Evolutionary conservation across 1,140 invertebrate genomes (phyloP).

Genomic region (Diplogasteroides magnus): DNA sequence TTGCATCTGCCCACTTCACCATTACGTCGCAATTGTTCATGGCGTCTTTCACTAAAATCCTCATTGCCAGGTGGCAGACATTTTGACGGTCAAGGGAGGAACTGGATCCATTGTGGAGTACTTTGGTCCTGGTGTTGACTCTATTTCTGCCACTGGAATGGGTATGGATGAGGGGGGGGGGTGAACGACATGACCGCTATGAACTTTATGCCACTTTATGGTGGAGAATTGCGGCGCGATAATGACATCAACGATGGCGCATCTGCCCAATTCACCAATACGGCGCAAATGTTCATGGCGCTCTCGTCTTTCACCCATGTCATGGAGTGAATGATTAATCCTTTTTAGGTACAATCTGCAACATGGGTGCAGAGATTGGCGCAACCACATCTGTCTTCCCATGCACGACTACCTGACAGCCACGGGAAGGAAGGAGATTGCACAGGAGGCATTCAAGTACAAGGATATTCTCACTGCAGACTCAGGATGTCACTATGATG

Average conservation of each 20-base stretch:
- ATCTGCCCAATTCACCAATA: no score
- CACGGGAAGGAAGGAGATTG: slow-evolving; percentile 73
- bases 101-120: slow-evolving; percentile 99
- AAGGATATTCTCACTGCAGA: slow-evolving; percentile 77
- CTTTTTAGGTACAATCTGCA: slow-evolving; percentile 98
- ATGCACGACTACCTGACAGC: slow-evolving; percentile 89
- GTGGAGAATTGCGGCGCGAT: no score
- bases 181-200: no score
- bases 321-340: slow-evolving; percentile 87
- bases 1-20: no score
- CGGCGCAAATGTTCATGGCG: no score
- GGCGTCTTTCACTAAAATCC: no score
- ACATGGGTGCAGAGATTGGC: slow-evolving; percentile 99
- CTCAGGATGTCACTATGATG: slow-evolving; percentile 77
- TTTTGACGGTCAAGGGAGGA: slow-evolving; percentile 80
- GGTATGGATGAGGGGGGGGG: no score
- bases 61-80: slow-evolving; percentile 62
- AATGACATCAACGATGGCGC: no score
- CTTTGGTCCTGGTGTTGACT: slow-evolving; percentile 91
- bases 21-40: no score
- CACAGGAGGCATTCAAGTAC: slow-evolving; percentile 72
- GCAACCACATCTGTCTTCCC: slow-evolving; percentile 98
- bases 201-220: no score
- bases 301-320: no score
- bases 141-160: slow-evolving; percentile 86